Evolutionary conservation across 2,888 invertebrate genomes (phyloP).

Genomic region (Coenonympha glycerion): DNA sequence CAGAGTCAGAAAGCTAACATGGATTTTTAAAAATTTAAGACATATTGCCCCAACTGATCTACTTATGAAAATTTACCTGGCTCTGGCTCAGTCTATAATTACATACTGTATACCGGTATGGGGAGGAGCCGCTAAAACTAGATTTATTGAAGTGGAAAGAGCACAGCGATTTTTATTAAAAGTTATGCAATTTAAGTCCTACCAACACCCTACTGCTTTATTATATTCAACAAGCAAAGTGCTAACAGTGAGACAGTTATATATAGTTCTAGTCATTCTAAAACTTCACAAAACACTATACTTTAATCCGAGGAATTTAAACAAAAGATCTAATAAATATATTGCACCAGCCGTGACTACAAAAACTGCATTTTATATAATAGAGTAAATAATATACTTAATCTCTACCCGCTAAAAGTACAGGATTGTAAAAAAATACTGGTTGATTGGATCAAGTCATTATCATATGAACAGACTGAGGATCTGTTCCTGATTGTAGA

Average conservation of each 20-base stretch:
- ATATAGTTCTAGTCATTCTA: neutral
- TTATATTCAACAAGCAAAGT: neutral
- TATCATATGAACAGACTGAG: neutral
- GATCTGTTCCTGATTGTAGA: neutral
- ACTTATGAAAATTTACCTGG: slow-evolving; percentile 13
- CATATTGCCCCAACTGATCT: neutral
- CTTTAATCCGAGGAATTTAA: no score
- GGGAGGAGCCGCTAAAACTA: slow-evolving; percentile 24
- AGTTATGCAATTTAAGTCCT: neutral
- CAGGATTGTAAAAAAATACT: no score
- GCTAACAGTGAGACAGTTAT: neutral
- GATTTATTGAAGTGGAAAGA: slow-evolving; percentile 14
- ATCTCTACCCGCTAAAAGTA: no score
- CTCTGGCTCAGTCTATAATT: slow-evolving; percentile 14
- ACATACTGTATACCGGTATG: slow-evolving; percentile 18
- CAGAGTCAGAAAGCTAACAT: slow-evolving; percentile 17
- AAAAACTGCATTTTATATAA: no score
- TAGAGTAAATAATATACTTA: no score
- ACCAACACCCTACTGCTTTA: neutral
- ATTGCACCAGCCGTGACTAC: neutral
- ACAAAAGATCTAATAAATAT: neutral
- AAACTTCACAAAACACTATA: neutral
- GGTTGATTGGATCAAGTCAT: no score
- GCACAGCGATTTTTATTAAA: no score
- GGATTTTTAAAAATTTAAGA: slow-evolving; percentile 18